Evolutionary conservation across 2,888 invertebrate species (phyloP), one percentile per base, ranked within the genome.

Genomic region (Drosophila meridionalis): DNA sequence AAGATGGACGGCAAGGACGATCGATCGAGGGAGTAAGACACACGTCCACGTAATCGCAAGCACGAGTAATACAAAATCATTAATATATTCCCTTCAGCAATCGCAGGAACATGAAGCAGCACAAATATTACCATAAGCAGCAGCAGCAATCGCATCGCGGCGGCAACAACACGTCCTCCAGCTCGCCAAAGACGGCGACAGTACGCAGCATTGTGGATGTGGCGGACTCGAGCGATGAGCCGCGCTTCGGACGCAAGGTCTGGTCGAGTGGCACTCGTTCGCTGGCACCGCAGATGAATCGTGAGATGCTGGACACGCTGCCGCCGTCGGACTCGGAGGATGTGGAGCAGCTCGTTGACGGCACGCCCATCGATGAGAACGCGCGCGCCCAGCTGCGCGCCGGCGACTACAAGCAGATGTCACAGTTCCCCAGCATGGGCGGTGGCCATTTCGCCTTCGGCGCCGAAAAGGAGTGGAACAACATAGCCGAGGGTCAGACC

Each of bases 391-490:
- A 92, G 83, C 67, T 93, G 78, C 75, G 86, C 3, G 93, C 92
- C 0, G 92, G 91, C 9, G 92, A 94, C 64, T 94, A 93, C 71
- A 83, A 92, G 56, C 82, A 91, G 57, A 80, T 94, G 66, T 82
- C 92, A 0, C 92, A 93, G 61, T 88, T 92, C 48, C 92, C 93
- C 2, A 81, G 90, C 28, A 89, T 93, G 4, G 87, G 91, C 26
- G 93, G 92, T 32, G 91, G 91, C 0, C 93, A 93, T 67, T 94
- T 94, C 77, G 84, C 91, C 48, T 93, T 94, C 50, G 92, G 93
- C 34, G 92, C 92, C 0, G 94, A 94, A 67, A 93, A 93, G 72
- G 91, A 92, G 59, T 94, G 94, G 94, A 90, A 88, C 26, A 79
- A 64, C 26, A 71, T 78, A 4, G 87, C 86, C 45, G 88, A 91